Percentiles rank a stretch among this genome's conserved stretches.
phyloP scores from a whole-genome alignment of 1,140 invertebrate species.

The Conus ventricosus region DNA sequence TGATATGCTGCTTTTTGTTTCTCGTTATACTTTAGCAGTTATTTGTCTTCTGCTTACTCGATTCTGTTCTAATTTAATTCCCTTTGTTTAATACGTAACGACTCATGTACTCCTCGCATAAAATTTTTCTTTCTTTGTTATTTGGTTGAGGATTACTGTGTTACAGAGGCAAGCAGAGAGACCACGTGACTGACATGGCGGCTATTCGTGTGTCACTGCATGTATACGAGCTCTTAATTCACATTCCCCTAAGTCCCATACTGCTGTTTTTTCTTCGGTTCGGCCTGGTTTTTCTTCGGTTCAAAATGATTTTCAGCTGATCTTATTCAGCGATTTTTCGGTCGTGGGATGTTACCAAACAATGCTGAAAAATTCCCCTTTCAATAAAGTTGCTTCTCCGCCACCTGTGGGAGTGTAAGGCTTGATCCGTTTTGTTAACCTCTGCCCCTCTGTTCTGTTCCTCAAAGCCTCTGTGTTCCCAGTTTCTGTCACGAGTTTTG shows the following conservation, averaged over 20 bases:
- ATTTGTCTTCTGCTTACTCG: too few relatives aligned
- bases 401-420: not conserved
- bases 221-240: not conserved
- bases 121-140: not conserved
- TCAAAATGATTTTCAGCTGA: not conserved
- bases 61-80: too few relatives aligned
- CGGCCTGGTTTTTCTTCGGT: not conserved
- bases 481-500: too few relatives aligned
- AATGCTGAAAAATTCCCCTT: not conserved
- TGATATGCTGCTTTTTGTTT: too few relatives aligned
- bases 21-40: too few relatives aligned
- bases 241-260: not conserved
- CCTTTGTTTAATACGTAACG: not conserved
- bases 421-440: not conserved
- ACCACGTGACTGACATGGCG: conserved; percentile 28
- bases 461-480: not conserved
- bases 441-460: not conserved
- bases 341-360: not conserved
- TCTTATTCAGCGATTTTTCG: not conserved
- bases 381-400: not conserved
- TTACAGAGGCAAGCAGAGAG: not conserved
- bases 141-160: not conserved
- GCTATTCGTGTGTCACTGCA: conserved; percentile 28
- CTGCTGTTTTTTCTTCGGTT: not conserved
- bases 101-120: not conserved